Base-by-base conservation (phyloP, 2,797 vertebrate genomes). In the Etheostoma perlongum region DNA sequence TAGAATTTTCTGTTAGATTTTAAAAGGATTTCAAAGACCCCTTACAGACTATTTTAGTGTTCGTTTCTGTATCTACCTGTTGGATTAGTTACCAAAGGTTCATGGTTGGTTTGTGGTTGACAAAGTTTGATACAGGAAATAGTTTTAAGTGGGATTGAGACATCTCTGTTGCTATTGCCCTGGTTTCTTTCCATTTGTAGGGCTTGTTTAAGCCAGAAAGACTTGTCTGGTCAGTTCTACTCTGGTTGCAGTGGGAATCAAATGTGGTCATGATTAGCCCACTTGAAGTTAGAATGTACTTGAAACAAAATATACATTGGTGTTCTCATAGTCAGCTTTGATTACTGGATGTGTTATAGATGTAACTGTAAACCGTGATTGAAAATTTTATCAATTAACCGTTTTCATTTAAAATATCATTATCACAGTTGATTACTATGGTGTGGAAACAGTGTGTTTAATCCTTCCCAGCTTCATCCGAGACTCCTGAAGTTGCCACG, bases 181-280 rank as follows among this genome's bases (percentile, higher is more conserved):
- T 0, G 1, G 30, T 54, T 67, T 1, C 13, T 65, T 68, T 66
- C 1, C 3, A 52, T 68, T 33, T 48, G 11, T 48, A 1, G 2
- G 15, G 47, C 44, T 47, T 36, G 27, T 69, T 59, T 23, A 42
- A 65, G 67, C 46, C 54, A 76, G 19, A 77, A 55, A n/a, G 15
- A 46, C 64, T 57, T 44, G 30, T 51, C n/a, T 48, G 65, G 66
- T 44, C 33, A 60, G 5, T 52, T 11, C 42, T 47, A 13, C 15
- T 71, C 44, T 15, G 18, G 15, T 54, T 42, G 4, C 36, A 25
- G 0, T 53, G 40, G 55, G 44, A 49, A 21, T 40, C 14, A 7
- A 4, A 67, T 44, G 10, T 66, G 21, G 49, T 65, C 46, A 40
- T 52, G 21, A 30, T 59, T 12, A 54, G 11, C 55, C 30, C 2